Base-by-base conservation (phyloP, 2,113 vertebrate genomes). In the Antechinus flavipes region DNA sequence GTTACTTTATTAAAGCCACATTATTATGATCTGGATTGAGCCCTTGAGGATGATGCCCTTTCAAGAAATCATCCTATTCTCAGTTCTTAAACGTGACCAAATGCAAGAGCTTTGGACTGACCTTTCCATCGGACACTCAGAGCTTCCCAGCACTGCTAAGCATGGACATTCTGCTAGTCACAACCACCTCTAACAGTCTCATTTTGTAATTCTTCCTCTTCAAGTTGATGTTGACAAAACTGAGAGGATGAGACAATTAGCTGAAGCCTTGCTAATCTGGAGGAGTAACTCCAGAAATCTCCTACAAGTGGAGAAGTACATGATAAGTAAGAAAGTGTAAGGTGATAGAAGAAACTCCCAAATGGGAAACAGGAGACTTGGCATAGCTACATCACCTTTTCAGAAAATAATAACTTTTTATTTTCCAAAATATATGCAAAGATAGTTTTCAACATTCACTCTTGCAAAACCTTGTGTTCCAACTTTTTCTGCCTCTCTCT, bases 291-390 rank as follows among this genome's bases (percentile, higher is more conserved):
- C 7, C 42, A 84, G 68, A 23, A 84, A n/a, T 54, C 68, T 58
- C 26, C 14, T 49, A 47, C 4, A 76, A 90, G n/a, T 89, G 53
- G 22, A 91, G 91, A 92, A 50, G 49, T 53, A 1, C 25, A 30
- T 27, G 54, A 24, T 8, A 30, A 84, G n/a, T 22, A 42, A 42
- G 68, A 84, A 84, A 84, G 0, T 24, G n/a, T 0, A 0, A 11
- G 26, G 16, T 23, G 4, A n/a, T 1, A 46, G 52, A 35, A 89
- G 50, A 50, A 91, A 49, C 0, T 0, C 24, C 1, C 0, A 1
- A 0, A 19, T 24, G 50, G 35, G 46, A 8, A 19, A 26, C 3
- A 92, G n/a, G 46, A 26, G 91, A 30, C 6, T 46, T 26, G 26
- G 52, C 2, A 3, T 47, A 56, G 7, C 68, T 47, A 2, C 24